Evolutionary conservation across 2,888 invertebrate species (phyloP), one percentile per base, ranked within the genome.

Genomic region (Onthophagus sagittarius): DNA sequence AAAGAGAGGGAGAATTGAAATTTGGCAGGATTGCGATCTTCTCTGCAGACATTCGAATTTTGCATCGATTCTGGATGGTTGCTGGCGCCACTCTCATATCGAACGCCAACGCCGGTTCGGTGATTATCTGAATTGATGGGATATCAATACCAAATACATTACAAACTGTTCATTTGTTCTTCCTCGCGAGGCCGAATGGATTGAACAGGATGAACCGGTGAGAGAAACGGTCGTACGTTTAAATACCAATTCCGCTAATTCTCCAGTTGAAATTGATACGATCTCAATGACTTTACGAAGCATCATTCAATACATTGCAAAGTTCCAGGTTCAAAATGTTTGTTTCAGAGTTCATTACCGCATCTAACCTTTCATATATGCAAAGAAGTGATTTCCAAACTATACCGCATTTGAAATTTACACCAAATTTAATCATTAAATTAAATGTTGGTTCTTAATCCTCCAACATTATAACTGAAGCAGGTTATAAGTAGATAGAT

Each of bases 61-160:
- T 67, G 67, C 23, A 67, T 67, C 67, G 67, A 67, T 67, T 67
- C 23, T 23, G 32, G 32, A 64, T 9, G 23, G 64, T 15, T 2
- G 64, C 15, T 23, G 67, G 23, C 15, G 7, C 15, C 64, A 11
- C 64, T 53, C 15, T 15, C 32, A 13, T 32, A 67, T 9, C 31
- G 32, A 14, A n/a, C 67, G 32, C 67, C 67, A 62, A 63, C 69
- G 72, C 39, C 70, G 39, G 69, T 31, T 33, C n/a, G 72, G 15
- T 70, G 70, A 73, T 64, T 70, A 73, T 73, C 70, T 62, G 39
- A 73, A 73, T 73, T 73, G 73, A 73, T 73, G 73, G 64, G 70
- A 73, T 73, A 73, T 70, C 73, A 73, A 73, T 73, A 70, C 73
- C 70, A 73, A 73, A 70, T 73, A 73, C 70, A 70, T 73, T 73